Evolutionary conservation across 2,888 invertebrate genomes (phyloP).

Genomic region (Alcis repandata): DNA sequence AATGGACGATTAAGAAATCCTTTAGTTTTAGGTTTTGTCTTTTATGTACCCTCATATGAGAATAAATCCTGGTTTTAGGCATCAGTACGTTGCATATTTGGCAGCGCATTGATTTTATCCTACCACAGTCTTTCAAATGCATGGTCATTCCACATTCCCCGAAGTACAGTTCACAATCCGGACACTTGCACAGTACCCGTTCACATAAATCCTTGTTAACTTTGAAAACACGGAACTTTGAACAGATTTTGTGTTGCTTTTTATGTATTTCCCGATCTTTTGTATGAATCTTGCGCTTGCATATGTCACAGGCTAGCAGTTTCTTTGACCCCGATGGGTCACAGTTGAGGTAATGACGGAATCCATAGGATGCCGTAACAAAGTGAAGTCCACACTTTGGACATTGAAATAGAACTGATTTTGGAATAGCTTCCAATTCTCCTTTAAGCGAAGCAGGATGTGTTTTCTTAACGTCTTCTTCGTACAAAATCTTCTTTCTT

Average conservation of each 20-base stretch:
- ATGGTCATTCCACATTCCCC: constrained; percentile 53
- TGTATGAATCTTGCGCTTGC: constrained; percentile 52
- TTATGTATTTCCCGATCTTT: constrained; percentile 52
- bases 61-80: constrained; percentile 1
- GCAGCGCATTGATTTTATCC: constrained; percentile 43
- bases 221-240: constrained; percentile 56
- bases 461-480: constrained; percentile 20
- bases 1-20: constrained; percentile 38
- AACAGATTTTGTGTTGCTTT: constrained; percentile 56
- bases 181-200: constrained; percentile 56
- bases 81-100: constrained; percentile 47
- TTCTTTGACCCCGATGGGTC: background rate
- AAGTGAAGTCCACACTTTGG: constrained; percentile 55
- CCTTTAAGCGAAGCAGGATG: background rate
- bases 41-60: constrained; percentile 29
- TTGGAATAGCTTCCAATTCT: constrained; percentile 46
- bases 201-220: constrained; percentile 47
- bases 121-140: constrained; percentile 50
- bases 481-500: constrained; percentile 11
- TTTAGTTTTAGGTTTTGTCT: constrained; percentile 33
- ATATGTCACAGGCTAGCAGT: constrained; percentile 48
- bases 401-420: constrained; percentile 57
- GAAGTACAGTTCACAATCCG: constrained; percentile 56
- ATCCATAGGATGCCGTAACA: constrained; percentile 42
- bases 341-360: constrained; percentile 1